These are phyloP conservation scores for Toxotes jaculatrix DNA, from an alignment of 2,113 vertebrate species.

Conservation along the genomic window DNA sequence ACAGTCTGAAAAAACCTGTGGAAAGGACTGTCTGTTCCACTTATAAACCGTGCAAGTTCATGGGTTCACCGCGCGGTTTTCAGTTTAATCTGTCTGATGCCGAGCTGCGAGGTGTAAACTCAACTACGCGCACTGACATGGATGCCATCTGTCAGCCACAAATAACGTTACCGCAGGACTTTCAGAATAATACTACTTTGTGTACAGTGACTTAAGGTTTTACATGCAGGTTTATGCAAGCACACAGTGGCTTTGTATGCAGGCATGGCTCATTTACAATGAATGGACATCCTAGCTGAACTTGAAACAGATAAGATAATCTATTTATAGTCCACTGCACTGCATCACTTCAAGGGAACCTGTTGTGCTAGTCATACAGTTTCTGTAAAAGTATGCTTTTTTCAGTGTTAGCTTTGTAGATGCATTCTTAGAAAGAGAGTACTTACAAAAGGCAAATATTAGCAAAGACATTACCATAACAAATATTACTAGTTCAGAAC, in stretches of 20 bases:
- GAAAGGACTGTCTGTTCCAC: slow-evolving; percentile 28
- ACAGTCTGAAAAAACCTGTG: slow-evolving; percentile 4
- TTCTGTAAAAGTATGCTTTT: background rate
- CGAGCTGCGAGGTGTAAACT: slow-evolving; percentile 47
- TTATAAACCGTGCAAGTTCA: slow-evolving; percentile 54
- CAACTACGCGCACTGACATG: slow-evolving; percentile 26
- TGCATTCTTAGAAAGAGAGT: background rate
- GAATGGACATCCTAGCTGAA: slow-evolving; percentile 26
- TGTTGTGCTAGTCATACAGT: background rate
- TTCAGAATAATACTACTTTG: slow-evolving; percentile 44
- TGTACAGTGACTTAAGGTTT: slow-evolving; percentile 37
- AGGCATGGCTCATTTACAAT: slow-evolving; percentile 46
- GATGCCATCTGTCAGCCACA: slow-evolving; percentile 47
- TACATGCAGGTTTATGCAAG: slow-evolving; percentile 41
- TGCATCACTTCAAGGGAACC: background rate
- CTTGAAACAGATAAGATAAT: slow-evolving; percentile 30
- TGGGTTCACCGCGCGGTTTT: slow-evolving; percentile 43
- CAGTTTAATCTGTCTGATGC: slow-evolving; percentile 59
- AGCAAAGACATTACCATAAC: background rate
- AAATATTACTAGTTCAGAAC: slow-evolving; percentile 22
- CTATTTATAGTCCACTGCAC: slow-evolving; percentile 9
- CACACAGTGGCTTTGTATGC: slow-evolving; percentile 42
- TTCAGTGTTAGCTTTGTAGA: background rate
- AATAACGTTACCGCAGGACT: slow-evolving; percentile 37
- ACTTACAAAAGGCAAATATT: slow-evolving; percentile 8